Base-by-base conservation (phyloP, 2,797 vertebrate genomes). In the Mus minutoides region DNA sequence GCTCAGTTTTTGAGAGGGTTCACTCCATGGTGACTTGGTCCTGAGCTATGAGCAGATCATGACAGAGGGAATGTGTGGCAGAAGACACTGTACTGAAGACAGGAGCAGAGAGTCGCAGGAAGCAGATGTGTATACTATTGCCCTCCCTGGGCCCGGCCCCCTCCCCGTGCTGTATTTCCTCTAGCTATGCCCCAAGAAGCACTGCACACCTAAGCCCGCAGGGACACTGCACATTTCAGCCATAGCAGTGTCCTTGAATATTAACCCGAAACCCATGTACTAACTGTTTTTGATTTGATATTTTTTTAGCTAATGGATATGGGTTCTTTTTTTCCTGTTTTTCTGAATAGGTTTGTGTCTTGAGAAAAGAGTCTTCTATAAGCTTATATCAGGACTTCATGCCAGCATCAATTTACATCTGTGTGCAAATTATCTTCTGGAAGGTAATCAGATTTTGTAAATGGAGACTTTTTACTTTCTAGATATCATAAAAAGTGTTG, bases 341-440 rank as follows among this genome's bases (percentile, higher is more conserved):
- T 97, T 91, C 93, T 96, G 78, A 85, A 46, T 97, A 99, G 99
- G 99, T 94, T 98, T 99, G 97, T 99, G 99, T 98, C 98, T 99
- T 95, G 99, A 99, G 98, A 99, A 99, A 96, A 99, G 99, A 97
- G 99, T 99, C 31, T 99, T 99, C 98, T 99, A 99, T 98, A 98
- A 99, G 43, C 99, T 99, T 69, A 99, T 99, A 98, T 99, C 99
- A 0, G 99, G 99, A 97, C 99, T 99, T 95, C 99, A 99, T 95
- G 99, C 99, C 98, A 99, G 99, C 98, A 99, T 99, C 98, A 99
- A 99, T 97, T 98, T 99, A 97, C 99, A 99, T 98, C 98, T 99
- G 26, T 99, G 99, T 94, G 99, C 99, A 34, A 98, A 99, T 96
- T 99, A 99, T 97, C 99, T 99, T 96, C 98, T 99, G 96, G 99